Conservation (phyloP, 2,888 invertebrate species). For the Nebria brevicollis region DNA sequence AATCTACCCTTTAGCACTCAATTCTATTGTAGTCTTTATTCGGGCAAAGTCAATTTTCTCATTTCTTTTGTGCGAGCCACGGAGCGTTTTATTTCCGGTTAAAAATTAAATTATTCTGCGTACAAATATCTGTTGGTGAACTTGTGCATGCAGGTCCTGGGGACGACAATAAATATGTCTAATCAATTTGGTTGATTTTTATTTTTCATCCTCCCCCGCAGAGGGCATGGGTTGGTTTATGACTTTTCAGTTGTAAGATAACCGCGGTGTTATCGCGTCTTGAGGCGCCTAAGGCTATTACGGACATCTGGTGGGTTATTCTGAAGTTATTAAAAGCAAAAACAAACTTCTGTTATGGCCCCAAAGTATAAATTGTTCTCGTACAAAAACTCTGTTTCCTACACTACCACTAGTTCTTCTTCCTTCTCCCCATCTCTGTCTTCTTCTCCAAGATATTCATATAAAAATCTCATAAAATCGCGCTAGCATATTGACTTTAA, state of each 20-base stretch:
- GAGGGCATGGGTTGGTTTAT: neutral
- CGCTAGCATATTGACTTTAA: neutral
- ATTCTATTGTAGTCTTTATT: neutral
- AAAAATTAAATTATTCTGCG: too few species aligned
- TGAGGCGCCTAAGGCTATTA: slow-evolving; percentile 27
- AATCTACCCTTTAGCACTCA: neutral
- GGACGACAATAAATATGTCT: too few species aligned
- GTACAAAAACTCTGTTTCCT: neutral
- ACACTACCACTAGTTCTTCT: neutral
- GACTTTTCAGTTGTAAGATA: neutral
- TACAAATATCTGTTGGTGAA: too few species aligned
- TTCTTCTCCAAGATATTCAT: neutral
- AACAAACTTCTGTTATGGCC: slow-evolving; percentile 38
- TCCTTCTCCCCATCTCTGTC: too few species aligned
- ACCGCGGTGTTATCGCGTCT: neutral
- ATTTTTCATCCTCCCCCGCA: too few species aligned
- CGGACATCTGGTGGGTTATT: slow-evolving; percentile 31
- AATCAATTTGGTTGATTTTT: too few species aligned
- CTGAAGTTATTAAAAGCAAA: slow-evolving; percentile 42
- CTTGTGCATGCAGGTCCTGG: too few species aligned
- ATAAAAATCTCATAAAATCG: neutral
- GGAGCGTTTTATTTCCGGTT: too few species aligned
- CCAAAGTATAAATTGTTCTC: slow-evolving; percentile 30
- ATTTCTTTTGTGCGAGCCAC: neutral
- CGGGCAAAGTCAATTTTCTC: neutral